Percentiles rank a stretch among this genome's conserved stretches.
Evolutionary conservation across 2,888 invertebrate species (phyloP).

Genomic region (Drosophila antonietae): DNA sequence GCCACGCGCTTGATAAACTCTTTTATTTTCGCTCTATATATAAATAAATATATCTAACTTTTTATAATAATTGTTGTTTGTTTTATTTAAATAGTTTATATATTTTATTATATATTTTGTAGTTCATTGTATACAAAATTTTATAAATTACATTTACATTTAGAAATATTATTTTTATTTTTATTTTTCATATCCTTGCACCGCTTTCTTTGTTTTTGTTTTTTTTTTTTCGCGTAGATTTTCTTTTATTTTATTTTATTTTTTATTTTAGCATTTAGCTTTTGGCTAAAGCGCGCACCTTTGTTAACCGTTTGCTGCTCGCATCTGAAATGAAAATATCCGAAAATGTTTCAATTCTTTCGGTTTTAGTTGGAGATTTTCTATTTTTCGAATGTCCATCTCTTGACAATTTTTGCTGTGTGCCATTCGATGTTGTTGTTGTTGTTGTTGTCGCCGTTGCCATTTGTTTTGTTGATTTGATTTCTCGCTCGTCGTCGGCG

Average conservation of each 20-base stretch:
- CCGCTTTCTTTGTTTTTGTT: constrained; percentile 21
- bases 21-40: background rate
- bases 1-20: constrained; percentile 12
- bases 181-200: constrained; percentile 16
- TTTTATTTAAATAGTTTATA: background rate
- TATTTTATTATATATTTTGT: background rate
- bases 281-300: constrained; percentile 73
- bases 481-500: constrained; percentile 49
- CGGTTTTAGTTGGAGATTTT: constrained; percentile 79
- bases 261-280: constrained; percentile 15
- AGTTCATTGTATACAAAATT: no score
- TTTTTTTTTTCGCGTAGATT: constrained; percentile 30
- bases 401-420: constrained; percentile 72
- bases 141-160: background rate
- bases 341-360: constrained; percentile 80
- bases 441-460: constrained; percentile 51
- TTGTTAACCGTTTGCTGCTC: constrained; percentile 82
- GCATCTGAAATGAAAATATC: constrained; percentile 81
- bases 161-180: background rate
- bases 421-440: constrained; percentile 44
- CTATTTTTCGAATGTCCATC: constrained; percentile 80
- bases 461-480: constrained; percentile 74
- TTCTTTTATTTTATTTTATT: constrained; percentile 18
- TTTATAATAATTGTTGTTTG: background rate
- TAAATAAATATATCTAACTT: no score